Percentiles rank a stretch among this genome's conserved stretches.
These are phyloP conservation scores for Agapornis roseicollis DNA, from an alignment of 2,113 vertebrate species.

Conservation along the genomic window DNA sequence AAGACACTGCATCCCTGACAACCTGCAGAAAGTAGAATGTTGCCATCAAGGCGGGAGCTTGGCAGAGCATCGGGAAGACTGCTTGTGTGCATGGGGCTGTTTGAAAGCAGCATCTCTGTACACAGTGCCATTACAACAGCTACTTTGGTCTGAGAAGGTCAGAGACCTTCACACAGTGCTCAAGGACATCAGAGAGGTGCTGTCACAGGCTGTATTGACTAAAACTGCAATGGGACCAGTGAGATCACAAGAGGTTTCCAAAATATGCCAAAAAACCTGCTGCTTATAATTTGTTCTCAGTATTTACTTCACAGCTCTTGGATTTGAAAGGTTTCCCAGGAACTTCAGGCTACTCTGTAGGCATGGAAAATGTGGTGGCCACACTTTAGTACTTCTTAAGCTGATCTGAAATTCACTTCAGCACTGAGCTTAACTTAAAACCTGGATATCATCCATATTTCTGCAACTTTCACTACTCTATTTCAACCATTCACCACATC, in stretches of 20 bases:
- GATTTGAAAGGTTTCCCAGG: neutral
- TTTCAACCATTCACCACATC: neutral
- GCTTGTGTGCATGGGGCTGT: fast-evolving
- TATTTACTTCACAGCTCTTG: neutral
- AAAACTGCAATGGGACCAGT: neutral
- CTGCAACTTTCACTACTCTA: neutral
- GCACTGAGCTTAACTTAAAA: neutral
- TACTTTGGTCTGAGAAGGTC: neutral
- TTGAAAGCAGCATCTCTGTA: neutral
- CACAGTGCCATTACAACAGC: neutral
- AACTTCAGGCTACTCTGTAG: neutral
- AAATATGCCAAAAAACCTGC: neutral
- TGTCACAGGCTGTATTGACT: neutral
- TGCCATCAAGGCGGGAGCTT: fast-evolving
- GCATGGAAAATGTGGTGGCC: fast-evolving
- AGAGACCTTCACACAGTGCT: neutral
- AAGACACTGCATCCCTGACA: neutral
- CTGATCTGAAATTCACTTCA: neutral
- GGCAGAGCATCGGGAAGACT: neutral
- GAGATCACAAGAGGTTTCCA: neutral
- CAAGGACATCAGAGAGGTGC: neutral
- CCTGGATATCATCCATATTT: neutral
- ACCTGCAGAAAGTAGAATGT: neutral
- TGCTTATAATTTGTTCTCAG: neutral
- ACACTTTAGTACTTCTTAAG: neutral